A percentile compares a stretch with the other conserved stretches of the same genome.
These are phyloP conservation scores for Maniola hyperantus DNA, from an alignment of 2,888 invertebrate species.

Conservation along the genomic window DNA sequence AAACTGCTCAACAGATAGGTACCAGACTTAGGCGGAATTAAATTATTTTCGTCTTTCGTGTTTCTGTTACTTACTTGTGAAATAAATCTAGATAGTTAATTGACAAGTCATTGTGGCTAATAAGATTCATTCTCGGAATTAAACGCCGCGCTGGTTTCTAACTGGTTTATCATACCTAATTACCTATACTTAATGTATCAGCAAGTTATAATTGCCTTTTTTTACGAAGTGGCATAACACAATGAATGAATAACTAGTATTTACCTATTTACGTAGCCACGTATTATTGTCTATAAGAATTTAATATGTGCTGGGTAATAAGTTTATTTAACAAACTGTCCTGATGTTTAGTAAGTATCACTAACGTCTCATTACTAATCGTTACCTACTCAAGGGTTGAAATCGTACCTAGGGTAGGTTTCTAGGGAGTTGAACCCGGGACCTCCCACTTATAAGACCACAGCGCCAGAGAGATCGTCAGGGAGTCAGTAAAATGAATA, in stretches of 20 bases:
- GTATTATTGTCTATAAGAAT: neutral
- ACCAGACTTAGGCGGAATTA: neutral
- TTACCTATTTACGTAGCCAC: neutral
- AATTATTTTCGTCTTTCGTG: constrained; percentile 2
- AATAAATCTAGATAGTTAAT: constrained; percentile 9
- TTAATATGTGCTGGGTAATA: neutral
- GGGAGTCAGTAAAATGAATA: no score
- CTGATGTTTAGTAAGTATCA: neutral
- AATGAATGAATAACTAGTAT: neutral
- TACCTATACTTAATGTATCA: constrained; percentile 16
- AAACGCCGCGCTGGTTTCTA: constrained; percentile 2
- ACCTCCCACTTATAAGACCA: no score
- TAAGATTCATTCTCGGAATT: constrained; percentile 22
- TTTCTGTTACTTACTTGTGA: constrained; percentile 8
- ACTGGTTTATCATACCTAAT: constrained; percentile 27
- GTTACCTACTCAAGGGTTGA: neutral
- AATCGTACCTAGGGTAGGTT: no score
- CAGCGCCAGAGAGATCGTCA: no score
- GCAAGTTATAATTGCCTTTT: constrained; percentile 9
- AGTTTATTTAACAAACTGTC: neutral
- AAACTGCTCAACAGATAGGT: neutral
- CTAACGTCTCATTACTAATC: no score
- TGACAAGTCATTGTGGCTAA: constrained; percentile 11
- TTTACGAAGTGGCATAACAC: neutral
- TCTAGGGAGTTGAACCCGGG: no score